Evolutionary conservation across 2,113 vertebrate genomes (phyloP), one percentile per base, ranked within the genome.

Genomic region (Emberiza fucata): DNA sequence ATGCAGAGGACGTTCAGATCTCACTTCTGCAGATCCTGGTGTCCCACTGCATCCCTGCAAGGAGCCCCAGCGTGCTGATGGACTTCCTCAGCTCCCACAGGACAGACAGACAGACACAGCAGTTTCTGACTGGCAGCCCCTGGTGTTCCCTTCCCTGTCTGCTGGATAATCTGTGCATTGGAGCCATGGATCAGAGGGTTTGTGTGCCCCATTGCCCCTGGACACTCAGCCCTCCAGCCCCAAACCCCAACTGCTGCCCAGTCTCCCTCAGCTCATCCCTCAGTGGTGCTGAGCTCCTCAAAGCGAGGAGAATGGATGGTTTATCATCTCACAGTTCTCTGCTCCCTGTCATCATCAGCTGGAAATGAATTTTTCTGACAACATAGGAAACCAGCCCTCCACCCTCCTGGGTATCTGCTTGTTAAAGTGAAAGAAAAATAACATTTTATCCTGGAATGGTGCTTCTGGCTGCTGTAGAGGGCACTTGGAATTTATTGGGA

Each of bases 141-240:
- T 57, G 69, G 16, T 8, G 14, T n/a, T 84, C 60, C 59, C 14
- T 56, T 64, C 25, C 0, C 59, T 59, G 15, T n/a, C 11, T 8
- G 5, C 24, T 2, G 0, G 0, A 3, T 17, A 5, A 29, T 39
- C 8, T 33, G 15, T 3, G 5, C 21, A 0, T 4, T 22, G n/a
- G 40, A 78, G 72, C 33, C 0, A 0, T 42, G 81, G 29, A 21
- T 18, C 48, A 73, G 56, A 48, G 42, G 31, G 11, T 6, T 50
- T 5, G 12, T 42, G 75, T 71, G 56, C 40, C 19, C 33, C 0
- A 12, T 51, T 17, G 31, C 19, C 61, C 76, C n/a, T 1, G 39
- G 61, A 47, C 42, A 48, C 45, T 1, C 45, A 57, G 31, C 31
- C 31, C 56, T 78, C 6, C 70, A 39, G 22, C 60, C 77, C 73